phyloP scores from a whole-genome alignment of 2,113 vertebrate genomes.

The Ptyas mucosa region DNA sequence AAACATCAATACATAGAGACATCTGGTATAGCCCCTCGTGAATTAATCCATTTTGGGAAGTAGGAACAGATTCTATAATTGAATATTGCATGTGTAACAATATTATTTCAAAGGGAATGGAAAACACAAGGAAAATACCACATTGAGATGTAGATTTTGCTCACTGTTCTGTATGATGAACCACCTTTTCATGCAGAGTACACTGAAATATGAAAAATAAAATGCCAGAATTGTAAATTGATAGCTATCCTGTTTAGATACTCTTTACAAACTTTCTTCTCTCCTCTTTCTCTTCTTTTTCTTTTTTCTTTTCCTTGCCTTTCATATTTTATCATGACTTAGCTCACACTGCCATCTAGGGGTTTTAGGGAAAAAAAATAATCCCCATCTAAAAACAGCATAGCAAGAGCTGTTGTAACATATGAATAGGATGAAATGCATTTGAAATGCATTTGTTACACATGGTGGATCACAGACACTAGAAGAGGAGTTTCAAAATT shows the following conservation, averaged over 20 bases:
- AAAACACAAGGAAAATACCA: neutral
- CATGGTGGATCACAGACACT: neutral
- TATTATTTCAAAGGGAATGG: neutral
- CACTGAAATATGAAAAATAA: neutral
- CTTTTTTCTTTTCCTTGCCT: neutral
- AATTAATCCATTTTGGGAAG: neutral
- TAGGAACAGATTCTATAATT: neutral
- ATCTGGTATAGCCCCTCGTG: neutral
- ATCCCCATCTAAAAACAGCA: neutral
- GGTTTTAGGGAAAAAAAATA: neutral
- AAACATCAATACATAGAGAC: neutral
- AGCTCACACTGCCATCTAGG: conserved; percentile 16
- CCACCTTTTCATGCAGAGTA: neutral
- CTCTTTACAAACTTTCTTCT: neutral
- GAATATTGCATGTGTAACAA: neutral
- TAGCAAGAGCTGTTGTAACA: neutral
- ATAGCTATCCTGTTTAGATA: neutral
- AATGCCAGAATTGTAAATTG: neutral
- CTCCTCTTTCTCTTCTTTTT: neutral
- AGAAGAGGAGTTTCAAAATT: neutral
- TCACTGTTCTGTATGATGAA: neutral
- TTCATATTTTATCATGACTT: neutral
- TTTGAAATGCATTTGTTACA: neutral
- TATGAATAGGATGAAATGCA: neutral
- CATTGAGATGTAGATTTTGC: neutral